These are phyloP conservation scores for Balearica regulorum DNA, from an alignment of 2,797 vertebrate genomes.

Conservation along the genomic window DNA sequence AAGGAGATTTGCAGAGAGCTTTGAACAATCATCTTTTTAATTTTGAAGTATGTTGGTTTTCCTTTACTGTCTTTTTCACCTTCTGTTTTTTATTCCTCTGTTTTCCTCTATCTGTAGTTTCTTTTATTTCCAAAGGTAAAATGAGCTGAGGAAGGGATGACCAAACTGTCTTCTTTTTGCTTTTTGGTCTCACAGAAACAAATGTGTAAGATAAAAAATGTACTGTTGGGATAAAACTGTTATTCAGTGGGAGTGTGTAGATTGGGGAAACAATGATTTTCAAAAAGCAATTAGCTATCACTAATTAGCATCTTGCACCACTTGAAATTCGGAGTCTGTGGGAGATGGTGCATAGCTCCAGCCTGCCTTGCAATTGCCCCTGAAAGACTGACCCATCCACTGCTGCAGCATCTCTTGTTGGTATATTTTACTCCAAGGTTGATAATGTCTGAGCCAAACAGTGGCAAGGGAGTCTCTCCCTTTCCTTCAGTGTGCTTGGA, in stretches of 20 bases:
- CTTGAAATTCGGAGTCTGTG: background rate
- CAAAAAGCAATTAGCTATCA: background rate
- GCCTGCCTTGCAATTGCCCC: background rate
- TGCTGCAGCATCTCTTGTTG: background rate
- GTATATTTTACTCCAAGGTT: background rate
- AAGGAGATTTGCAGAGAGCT: background rate
- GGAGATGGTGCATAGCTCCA: background rate
- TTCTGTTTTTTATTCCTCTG: background rate
- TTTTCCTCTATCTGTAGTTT: background rate
- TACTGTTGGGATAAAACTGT: background rate
- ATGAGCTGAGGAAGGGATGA: background rate
- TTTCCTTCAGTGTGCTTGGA: background rate
- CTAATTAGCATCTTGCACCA: background rate
- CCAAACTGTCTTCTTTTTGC: background rate
- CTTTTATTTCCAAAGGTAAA: background rate
- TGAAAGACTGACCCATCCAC: background rate
- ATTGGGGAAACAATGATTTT: background rate
- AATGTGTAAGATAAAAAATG: background rate
- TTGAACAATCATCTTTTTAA: background rate
- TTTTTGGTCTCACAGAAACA: background rate
- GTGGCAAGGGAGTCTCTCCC: background rate
- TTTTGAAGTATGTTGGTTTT: background rate
- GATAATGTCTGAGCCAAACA: rapidly evolving
- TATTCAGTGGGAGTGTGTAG: background rate
- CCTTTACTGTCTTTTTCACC: background rate